Percentiles rank a stretch among this genome's conserved stretches.
Evolutionary conservation across 2,797 vertebrate genomes (phyloP).

Genomic region (Euphonia xanthogaster): DNA sequence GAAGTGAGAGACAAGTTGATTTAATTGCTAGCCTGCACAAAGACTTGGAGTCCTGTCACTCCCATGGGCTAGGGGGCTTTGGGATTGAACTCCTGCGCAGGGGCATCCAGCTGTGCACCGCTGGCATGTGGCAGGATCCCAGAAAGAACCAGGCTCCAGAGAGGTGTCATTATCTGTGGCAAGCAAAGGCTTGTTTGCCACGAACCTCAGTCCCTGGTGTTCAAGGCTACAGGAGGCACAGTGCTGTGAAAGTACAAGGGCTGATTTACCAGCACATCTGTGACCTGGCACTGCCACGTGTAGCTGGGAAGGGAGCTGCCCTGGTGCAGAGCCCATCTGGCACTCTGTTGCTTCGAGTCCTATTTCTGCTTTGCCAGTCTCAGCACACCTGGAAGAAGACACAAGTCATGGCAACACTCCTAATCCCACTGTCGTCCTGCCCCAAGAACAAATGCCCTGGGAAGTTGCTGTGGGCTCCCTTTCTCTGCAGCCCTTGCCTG

Average conservation of each 20-base stretch:
- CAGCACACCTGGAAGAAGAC: neutral
- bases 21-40: neutral
- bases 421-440: fast-evolving
- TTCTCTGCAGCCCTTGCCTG: neutral
- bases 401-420: fast-evolving
- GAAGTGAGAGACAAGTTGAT: neutral
- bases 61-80: fast-evolving
- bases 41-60: neutral
- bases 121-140: neutral
- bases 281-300: neutral
- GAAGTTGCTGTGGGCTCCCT: neutral
- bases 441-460: neutral
- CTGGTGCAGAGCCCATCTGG: neutral
- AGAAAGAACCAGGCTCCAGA: neutral
- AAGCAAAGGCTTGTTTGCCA: neutral
- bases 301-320: neutral
- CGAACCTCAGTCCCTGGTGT: fast-evolving
- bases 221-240: neutral
- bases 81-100: neutral
- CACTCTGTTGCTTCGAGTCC: neutral
- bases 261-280: neutral
- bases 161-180: neutral
- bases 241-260: neutral
- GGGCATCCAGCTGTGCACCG: fast-evolving
- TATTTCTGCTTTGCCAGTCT: neutral